Base-by-base conservation (phyloP, 2,888 invertebrate genomes). In the Temnothorax ravouxi region DNA sequence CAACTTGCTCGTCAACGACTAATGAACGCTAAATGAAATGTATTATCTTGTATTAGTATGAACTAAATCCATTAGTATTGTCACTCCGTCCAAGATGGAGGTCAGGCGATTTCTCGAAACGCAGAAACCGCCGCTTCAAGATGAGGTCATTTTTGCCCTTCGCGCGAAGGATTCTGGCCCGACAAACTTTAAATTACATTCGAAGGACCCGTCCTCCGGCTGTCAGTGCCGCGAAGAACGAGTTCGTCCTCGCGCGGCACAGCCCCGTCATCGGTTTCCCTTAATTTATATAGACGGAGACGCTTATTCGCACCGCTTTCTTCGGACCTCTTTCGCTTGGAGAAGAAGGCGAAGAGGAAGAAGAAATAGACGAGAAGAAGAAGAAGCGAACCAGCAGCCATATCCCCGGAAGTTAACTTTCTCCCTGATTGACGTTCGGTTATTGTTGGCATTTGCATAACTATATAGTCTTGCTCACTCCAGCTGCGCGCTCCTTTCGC, bases 361-460 rank as follows among this genome's bases (percentile, higher is more conserved):
- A 59, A 21, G 29, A 62, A 52, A 13, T 50, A n/a, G 50, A 62
- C 21, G 25, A 38, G 52, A 38, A 50, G 64, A 25, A 38, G 76
- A 15, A 52, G 66, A 41, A 25, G 66, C 9, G 54, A 67, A 69
- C 69, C 52, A 74, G 69, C 79, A 82, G 82, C 84, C 85, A 85
- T 90, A 90, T 90, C 88, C 87, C 85, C 83, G 88, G 89, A 91
- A 92, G 90, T 93, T 92, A 92, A 93, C 92, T 94, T 94, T 92
- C 87, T 90, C 92, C 91, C 89, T 94, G 94, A 94, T 94, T 94
- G 94, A 94, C 94, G 93, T 93, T 93, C 92, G 92, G 94, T 93
- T 93, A 94, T 93, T 93, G 93, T 93, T 92, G 71, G 89, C 93
- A 94, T 94, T 94, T 93, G 94, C 94, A 94, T 94, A 94, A 94